Evolutionary conservation across 2,797 vertebrate genomes (phyloP).

Genomic region (Spheniscus humboldti): DNA sequence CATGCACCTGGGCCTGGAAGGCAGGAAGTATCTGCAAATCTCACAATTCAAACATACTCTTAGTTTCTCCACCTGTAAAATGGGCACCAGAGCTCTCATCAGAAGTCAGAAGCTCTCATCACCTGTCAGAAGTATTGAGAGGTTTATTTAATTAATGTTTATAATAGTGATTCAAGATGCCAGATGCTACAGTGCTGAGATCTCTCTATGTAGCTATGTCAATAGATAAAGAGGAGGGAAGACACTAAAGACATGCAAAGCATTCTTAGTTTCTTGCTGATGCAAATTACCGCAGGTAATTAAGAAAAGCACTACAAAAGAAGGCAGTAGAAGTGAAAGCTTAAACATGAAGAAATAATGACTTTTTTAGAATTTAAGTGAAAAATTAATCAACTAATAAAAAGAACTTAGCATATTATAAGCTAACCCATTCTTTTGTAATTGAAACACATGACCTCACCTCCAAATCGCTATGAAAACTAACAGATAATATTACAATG

Average conservation of each 20-base stretch:
- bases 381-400: conserved; percentile 64
- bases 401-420: conserved; percentile 41
- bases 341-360: conserved; percentile 36
- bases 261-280: conserved; percentile 39
- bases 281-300: conserved; percentile 54
- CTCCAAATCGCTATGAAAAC: conserved; percentile 51
- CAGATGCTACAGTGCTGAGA: conserved; percentile 10
- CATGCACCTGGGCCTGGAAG: background rate
- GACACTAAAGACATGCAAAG: conserved; percentile 44
- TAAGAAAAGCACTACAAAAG: conserved; percentile 52
- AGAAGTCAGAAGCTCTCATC: conserved; percentile 11
- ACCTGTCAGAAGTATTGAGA: conserved; percentile 22
- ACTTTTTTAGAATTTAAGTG: conserved; percentile 33
- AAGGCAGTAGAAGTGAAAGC: background rate
- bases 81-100: background rate
- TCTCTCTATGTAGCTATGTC: background rate
- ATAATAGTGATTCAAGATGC: conserved; percentile 9
- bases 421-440: background rate
- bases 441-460: conserved; percentile 17
- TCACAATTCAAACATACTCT: background rate
- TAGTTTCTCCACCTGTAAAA: background rate
- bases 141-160: conserved; percentile 49
- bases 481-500: conserved; percentile 29
- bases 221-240: conserved; percentile 31
- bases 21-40: background rate